Evolutionary conservation across 2,888 invertebrate species (phyloP), one percentile per base, ranked within the genome.

Genomic region (Sesamia inferens): DNA sequence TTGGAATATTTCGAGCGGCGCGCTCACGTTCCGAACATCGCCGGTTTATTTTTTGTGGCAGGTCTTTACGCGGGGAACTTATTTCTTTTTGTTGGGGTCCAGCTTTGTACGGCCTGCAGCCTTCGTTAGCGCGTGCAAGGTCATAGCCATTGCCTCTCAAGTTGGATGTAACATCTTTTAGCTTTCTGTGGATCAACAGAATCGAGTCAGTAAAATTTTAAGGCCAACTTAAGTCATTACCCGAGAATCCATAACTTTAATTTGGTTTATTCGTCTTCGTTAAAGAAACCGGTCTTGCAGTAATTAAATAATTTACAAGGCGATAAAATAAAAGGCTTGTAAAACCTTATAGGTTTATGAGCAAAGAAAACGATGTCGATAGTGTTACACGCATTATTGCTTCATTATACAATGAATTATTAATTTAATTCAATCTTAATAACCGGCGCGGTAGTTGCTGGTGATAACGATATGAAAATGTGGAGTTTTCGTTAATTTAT

Each of bases 41-140:
- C 78, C 88, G 85, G 87, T 74, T 92, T 92, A 90, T 95, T 95
- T 95, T 95, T 95, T 95, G 93, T 94, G 92, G 90, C 94, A 93
- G 92, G 93, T 94, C 94, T 95, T 94, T 92, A 93, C 89, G 88
- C 88, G 89, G 89, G 87, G 81, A 86, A 80, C 88, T 89, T 93
- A 89, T 92, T 92, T 92, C 90, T 91, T 94, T 93, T 94, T 94
- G 91, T 92, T 89, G 85, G 85, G 48, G 61, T 68, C 88, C 90
- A 90, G 90, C 92, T 93, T 92, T 93, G 91, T 93, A 91, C 86
- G 92, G 92, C 88, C 90, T 89, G 91, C 92, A 95, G 94, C 95
- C 95, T 95, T 95, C 95, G 94, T 94, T 94, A 94, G 93, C 92
- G 90, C 88, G 91, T 89, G 92, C 95, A 95, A 95, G 95, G 95